These are phyloP conservation scores for Doryteuthis pealeii DNA, from an alignment of 1,140 invertebrate species.

Conservation along the genomic window DNA sequence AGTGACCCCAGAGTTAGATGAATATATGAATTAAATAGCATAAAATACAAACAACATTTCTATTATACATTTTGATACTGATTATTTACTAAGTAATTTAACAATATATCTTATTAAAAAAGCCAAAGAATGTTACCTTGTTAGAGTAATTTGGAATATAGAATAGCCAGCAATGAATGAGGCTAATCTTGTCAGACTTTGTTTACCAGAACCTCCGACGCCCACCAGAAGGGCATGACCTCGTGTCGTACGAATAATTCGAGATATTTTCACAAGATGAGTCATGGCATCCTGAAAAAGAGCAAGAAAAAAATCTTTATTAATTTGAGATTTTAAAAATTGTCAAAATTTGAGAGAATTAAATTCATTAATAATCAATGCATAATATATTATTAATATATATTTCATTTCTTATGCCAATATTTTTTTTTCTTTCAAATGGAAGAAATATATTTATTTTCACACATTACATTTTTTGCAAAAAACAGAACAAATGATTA, in stretches of 20 bases:
- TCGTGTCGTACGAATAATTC: conserved; percentile 89
- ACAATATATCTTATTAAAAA: no score
- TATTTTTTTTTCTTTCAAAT: no score
- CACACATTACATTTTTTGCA: no score
- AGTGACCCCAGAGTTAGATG: no score
- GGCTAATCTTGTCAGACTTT: conserved; percentile 90
- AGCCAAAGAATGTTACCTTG: conserved; percentile 66
- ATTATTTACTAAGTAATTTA: no score
- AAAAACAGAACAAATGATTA: no score
- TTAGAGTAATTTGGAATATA: conserved; percentile 93
- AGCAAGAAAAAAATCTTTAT: neutral
- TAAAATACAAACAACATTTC: no score
- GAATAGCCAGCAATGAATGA: conserved; percentile 97
- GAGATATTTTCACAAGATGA: conserved; percentile 92
- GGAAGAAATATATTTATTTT: no score
- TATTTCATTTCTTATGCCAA: no score
- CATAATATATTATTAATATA: no score
- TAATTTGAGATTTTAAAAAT: neutral
- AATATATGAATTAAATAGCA: no score
- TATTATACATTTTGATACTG: no score
- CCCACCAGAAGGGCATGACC: conserved; percentile 95
- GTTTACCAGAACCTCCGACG: conserved; percentile 95
- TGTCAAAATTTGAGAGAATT: neutral
- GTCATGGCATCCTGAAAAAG: conserved; percentile 81
- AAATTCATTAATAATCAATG: neutral